Evolutionary conservation across 2,113 vertebrate species (phyloP), one percentile per base, ranked within the genome.

Genomic region (Urocynchramus pylzowi): DNA sequence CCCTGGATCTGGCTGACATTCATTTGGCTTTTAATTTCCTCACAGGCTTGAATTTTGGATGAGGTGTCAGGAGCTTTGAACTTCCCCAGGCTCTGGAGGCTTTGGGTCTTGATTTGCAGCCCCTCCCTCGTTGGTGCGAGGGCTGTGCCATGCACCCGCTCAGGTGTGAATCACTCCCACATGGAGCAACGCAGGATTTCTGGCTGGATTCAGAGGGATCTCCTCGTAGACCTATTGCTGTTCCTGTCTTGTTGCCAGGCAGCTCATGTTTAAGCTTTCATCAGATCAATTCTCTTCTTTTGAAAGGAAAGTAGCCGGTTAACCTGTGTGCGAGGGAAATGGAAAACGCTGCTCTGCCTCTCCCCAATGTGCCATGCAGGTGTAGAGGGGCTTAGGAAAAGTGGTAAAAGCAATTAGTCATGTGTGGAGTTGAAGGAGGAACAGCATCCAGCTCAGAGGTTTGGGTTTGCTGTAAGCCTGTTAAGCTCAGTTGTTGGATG

Each of bases 51-150:
- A 27, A 7, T 45, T 77, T 49, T 17, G 73, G 73, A 89, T 95
- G 93, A 86, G 67, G 83, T 80, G 86, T 80, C 19, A 42, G 56
- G 41, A 30, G 87, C 89, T 95, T 93, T 95, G 89, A 94, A 81
- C 50, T 74, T 45, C 22, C 42, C 24, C 41, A 17, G 27, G 33
- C 22, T 74, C 21, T 30, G 64, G 59, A 67, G 60, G 42, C 13
- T 85, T 50, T 24, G 49, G 44, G 57, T 59, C 47, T 31, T 37
- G 6, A 2, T 59, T 67, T 5, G 11, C 52, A 52, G 44, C 79
- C 49, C 20, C 0, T 39, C 1, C 1, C n/a, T n/a, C n/a, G n/a
- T 3, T 35, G 21, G 67, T 17, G 45, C 31, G 4, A 79, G 33
- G 80, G 49, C 87, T 54, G 53, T 10, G 53, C 79, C 87, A 60